Evolutionary conservation across 1,140 invertebrate species (phyloP).

Genomic region (Sitobion miscanthi): DNA sequence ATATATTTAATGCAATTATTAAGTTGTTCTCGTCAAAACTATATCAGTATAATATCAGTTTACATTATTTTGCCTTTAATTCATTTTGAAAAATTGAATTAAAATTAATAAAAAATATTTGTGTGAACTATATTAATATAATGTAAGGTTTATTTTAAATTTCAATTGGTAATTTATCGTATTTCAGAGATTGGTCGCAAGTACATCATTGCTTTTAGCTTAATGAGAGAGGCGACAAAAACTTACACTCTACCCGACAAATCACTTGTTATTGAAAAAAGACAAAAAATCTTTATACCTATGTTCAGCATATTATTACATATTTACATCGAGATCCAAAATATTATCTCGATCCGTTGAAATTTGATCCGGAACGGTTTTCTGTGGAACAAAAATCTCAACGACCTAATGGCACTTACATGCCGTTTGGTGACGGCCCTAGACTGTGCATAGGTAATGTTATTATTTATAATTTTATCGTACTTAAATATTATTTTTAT

Average conservation of each 20-base stretch:
- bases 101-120: too few relatives aligned
- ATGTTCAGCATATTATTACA: slow-evolving; percentile 64
- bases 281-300: slow-evolving; percentile 66
- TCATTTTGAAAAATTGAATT: too few relatives aligned
- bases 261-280: slow-evolving; percentile 64
- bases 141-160: too few relatives aligned
- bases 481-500: too few relatives aligned
- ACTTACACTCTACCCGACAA: slow-evolving; percentile 66
- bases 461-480: too few relatives aligned
- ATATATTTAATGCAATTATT: too few relatives aligned
- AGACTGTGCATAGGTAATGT: slow-evolving; percentile 70
- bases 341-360: slow-evolving; percentile 70
- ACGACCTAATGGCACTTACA: slow-evolving; percentile 64
- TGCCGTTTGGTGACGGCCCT: slow-evolving; percentile 75
- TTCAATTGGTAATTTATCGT: too few relatives aligned
- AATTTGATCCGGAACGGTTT: slow-evolving; percentile 72
- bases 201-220: slow-evolving; percentile 64
- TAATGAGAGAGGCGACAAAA: slow-evolving; percentile 65
- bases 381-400: slow-evolving; percentile 54
- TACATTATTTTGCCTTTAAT: too few relatives aligned
- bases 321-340: slow-evolving; percentile 68
- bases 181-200: slow-evolving; percentile 30
- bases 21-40: too few relatives aligned
- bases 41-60: too few relatives aligned
- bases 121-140: too few relatives aligned